Percentiles rank a stretch among this genome's conserved stretches.
These are phyloP conservation scores for Cheilosia impressa DNA, from an alignment of 2,888 invertebrate genomes.

Conservation along the genomic window DNA sequence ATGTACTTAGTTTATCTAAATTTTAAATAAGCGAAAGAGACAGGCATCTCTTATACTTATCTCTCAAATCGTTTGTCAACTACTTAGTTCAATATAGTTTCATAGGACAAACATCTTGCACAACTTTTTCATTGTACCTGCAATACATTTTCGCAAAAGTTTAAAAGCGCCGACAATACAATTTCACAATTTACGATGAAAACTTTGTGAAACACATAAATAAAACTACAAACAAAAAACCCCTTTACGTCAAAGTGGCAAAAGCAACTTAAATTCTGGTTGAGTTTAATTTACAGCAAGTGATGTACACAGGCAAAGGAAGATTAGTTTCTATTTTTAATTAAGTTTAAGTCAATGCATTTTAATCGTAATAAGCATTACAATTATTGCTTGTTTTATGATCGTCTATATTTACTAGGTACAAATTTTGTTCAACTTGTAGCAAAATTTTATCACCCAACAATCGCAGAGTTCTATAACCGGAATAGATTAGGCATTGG, in stretches of 20 bases:
- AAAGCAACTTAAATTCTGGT: background rate
- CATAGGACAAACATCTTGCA: background rate
- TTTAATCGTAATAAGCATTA: too few relatives aligned
- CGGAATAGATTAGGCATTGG: slow-evolving; percentile 8
- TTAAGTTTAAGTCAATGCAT: too few relatives aligned
- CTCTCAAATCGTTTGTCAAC: too few relatives aligned
- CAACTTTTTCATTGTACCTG: background rate
- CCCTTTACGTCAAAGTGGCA: background rate
- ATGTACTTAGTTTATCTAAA: too few relatives aligned
- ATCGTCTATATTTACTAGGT: slow-evolving; percentile 15
- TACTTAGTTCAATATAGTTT: background rate
- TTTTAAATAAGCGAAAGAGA: too few relatives aligned
- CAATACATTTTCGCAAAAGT: background rate
- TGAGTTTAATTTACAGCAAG: background rate
- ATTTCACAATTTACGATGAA: background rate
- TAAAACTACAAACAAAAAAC: background rate
- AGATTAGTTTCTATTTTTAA: background rate
- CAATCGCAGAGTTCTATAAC: slow-evolving; percentile 14
- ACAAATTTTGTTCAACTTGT: slow-evolving; percentile 1
- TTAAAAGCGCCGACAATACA: background rate
- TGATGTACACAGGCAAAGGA: background rate
- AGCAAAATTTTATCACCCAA: slow-evolving; percentile 35
- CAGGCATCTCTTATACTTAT: too few relatives aligned
- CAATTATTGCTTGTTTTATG: slow-evolving; percentile 2
- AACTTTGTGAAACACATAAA: background rate